Evolutionary conservation across 2,888 invertebrate species (phyloP), one percentile per base, ranked within the genome.

Genomic region (Odontocolon sp.): DNA sequence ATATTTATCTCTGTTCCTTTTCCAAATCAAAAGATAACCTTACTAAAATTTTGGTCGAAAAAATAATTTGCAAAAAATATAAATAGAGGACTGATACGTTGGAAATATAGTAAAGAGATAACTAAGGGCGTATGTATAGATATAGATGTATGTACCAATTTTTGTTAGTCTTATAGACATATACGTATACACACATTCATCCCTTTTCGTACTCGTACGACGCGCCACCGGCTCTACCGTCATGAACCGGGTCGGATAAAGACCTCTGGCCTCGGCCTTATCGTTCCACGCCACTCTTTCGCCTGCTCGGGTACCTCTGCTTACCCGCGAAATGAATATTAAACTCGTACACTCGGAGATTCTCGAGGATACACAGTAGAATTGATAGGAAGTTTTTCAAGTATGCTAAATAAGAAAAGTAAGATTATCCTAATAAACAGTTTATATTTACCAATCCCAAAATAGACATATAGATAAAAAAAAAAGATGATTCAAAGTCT

Each of bases 281-380:
- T 83, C 83, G 78, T 57, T 45, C 66, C 63, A 72, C 52, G 61
- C 66, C 76, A 71, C 71, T 47, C 74, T 63, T 56, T 28, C 50
- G 14, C 52, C 40, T 28, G 14, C 50, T 52, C 18, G 18, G 14
- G 8, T 59, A 23, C 42, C 71, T 74, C 76, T 79, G 71, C 54
- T 61, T 80, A 77, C 74, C 72, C 80, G 80, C 80, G 79, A 84
- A 84, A 86, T 86, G 84, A 84, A 84, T 84, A 85, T 84, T 84
- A 76, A 76, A 71, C 66, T 67, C 61, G 57, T 14, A 66, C 81
- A 80, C 77, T 64, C 73, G 64, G 78, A 21, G 42, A 38, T 45
- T 52, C 50, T n/a, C 42, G n/a, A 14, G 5, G n/a, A 33, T 11
- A 52, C 8, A 9, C 16, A 36, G 28, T 21, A 42, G 11, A n/a